phyloP scores from a whole-genome alignment of 2,888 invertebrate genomes.

The Meghimatium bilineatum region DNA sequence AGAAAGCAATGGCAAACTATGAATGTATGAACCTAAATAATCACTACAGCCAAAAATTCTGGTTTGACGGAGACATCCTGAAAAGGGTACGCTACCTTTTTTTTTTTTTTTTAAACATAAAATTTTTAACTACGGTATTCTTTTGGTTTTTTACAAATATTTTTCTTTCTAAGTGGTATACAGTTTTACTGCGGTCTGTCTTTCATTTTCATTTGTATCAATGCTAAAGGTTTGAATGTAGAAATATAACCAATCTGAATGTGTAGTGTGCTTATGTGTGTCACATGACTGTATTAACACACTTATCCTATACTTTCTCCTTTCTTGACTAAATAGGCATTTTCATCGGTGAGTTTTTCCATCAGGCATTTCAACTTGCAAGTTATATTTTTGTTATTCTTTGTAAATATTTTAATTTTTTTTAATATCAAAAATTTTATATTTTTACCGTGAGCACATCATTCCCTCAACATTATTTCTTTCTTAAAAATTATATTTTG shows the following conservation, averaged over 20 bases:
- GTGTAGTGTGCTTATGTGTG: conserved; percentile 30
- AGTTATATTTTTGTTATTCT: neutral
- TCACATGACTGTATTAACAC: conserved; percentile 47
- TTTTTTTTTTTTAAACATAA: too few species aligned
- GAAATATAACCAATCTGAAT: neutral
- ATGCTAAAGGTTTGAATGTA: neutral
- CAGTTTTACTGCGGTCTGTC: too few species aligned
- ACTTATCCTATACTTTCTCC: conserved; percentile 46
- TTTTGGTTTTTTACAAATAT: too few species aligned
- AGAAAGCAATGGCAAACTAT: too few species aligned
- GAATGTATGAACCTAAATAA: too few species aligned
- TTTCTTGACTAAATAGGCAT: conserved; percentile 44
- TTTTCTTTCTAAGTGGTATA: too few species aligned
- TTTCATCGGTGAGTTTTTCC: conserved; percentile 46
- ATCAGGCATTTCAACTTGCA: conserved; percentile 20
- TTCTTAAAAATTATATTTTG: neutral
- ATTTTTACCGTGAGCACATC: neutral
- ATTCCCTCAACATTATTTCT: neutral
- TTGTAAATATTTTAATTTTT: neutral
- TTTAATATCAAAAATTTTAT: neutral
- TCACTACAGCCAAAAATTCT: too few species aligned
- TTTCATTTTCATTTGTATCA: too few species aligned
- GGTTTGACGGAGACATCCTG: too few species aligned
- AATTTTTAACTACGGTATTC: too few species aligned
- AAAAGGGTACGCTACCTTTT: too few species aligned